phyloP scores from a whole-genome alignment of 1,140 invertebrate genomes.

The Lasaia peninsularis region DNA sequence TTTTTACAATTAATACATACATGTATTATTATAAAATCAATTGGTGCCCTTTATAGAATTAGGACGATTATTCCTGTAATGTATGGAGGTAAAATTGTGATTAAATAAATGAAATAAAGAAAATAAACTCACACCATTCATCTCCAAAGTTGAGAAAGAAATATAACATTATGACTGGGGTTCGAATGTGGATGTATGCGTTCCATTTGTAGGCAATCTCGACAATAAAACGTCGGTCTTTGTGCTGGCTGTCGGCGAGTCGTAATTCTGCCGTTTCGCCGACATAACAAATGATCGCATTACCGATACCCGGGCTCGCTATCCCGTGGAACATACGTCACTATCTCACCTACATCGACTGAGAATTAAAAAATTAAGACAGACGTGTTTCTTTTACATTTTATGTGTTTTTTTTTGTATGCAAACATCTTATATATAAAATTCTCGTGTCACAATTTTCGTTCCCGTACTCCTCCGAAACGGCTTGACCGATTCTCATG shows the following conservation, averaged over 20 bases:
- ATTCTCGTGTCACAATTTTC: too few relatives aligned
- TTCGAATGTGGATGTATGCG: slow-evolving; percentile 49
- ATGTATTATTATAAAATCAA: too few relatives aligned
- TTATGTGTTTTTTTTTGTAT: too few relatives aligned
- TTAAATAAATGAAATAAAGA: not conserved
- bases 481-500: too few relatives aligned
- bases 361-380: not conserved
- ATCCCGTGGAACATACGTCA: slow-evolving; percentile 37
- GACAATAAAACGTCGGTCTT: slow-evolving; percentile 69
- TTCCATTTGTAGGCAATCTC: slow-evolving; percentile 70
- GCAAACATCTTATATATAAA: too few relatives aligned
- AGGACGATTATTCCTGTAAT: too few relatives aligned
- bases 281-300: slow-evolving; percentile 69
- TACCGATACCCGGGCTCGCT: slow-evolving; percentile 35
- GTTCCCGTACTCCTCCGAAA: too few relatives aligned
- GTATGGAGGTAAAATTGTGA: too few relatives aligned
- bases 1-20: too few relatives aligned
- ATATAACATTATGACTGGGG: slow-evolving; percentile 36
- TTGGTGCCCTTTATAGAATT: too few relatives aligned
- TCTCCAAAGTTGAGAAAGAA: slow-evolving; percentile 18
- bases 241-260: slow-evolving; percentile 58
- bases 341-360: slow-evolving; percentile 17
- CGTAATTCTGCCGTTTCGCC: slow-evolving; percentile 58
- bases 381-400: too few relatives aligned
- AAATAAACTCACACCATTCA: not conserved